phyloP scores from a whole-genome alignment of 2,113 vertebrate genomes.

The Paradisaea rubra region DNA sequence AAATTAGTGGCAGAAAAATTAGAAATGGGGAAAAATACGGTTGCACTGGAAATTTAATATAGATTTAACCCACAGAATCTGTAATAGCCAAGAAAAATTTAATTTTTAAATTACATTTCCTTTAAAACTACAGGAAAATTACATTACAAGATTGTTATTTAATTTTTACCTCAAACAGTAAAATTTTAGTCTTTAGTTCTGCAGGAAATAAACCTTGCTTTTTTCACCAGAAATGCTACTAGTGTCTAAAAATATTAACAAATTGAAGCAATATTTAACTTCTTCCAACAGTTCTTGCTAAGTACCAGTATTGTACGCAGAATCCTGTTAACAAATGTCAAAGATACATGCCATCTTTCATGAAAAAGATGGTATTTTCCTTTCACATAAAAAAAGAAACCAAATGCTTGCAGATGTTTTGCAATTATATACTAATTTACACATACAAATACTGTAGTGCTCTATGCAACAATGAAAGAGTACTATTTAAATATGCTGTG shows the following conservation, averaged over 20 bases:
- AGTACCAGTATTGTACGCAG: neutral
- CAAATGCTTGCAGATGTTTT: neutral
- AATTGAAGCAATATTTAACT: neutral
- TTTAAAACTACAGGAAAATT: neutral
- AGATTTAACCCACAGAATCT: neutral
- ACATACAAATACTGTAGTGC: neutral
- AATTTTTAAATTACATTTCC: neutral
- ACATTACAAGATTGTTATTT: neutral
- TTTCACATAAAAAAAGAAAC: neutral
- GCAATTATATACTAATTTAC: neutral
- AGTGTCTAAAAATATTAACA: neutral
- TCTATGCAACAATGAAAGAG: neutral
- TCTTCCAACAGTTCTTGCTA: neutral
- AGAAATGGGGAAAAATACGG: neutral
- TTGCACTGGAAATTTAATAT: neutral
- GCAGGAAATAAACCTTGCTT: neutral
- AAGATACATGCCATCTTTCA: neutral
- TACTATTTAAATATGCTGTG: neutral
- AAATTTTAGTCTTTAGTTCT: neutral
- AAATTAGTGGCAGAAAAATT: neutral
- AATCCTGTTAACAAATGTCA: neutral
- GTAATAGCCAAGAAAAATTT: neutral
- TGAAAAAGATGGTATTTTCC: neutral
- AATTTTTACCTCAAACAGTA: neutral
- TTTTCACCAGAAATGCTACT: neutral